Evolutionary conservation across 2,888 invertebrate species (phyloP), one percentile per base, ranked within the genome.

Genomic region (Leucania comma): DNA sequence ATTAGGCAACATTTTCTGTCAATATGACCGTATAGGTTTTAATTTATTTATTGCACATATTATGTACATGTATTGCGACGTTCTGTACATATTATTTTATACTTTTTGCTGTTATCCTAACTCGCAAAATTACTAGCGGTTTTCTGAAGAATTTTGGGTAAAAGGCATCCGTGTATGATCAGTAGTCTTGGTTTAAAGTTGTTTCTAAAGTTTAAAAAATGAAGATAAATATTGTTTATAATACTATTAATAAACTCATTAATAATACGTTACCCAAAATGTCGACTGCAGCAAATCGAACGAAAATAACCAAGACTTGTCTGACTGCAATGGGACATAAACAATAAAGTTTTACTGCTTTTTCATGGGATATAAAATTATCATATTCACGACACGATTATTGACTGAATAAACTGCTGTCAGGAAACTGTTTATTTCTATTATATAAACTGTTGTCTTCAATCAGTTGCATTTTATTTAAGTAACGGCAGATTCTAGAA

Each of bases 281-380:
- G n/a, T 1, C 0, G 20, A 17, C n/a, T 32, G 12, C 35, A 54
- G 3, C 6, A 63, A 71, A 63, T 63, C n/a, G 4, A 35, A 38
- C 38, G 56, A 57, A 63, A 64, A 46, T 22, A 70, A 65, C 66
- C 67, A 50, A 54, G 38, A 65, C 58, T 72, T 61, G 62, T 53
- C 51, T 38, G 71, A 69, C 56, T 72, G 64, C 70, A 71, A 78
- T 83, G 78, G 78, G 78, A 84, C 80, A 77, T 70, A 75, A 83
- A 75, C 82, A 81, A 77, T 90, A 89, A 89, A 88, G 64, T 81
- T 88, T 89, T 84, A 88, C 68, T 76, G 84, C 86, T 76, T 81
- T 88, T 88, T 87, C 84, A 88, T 86, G 86, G 83, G 66, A 85
- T 64, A 86, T 90, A 72, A 90, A 89, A 90, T 90, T 87, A 89